A percentile compares a stretch with the other conserved stretches of the same genome.
These are phyloP conservation scores for Chrysoperla carnea DNA, from an alignment of 1,140 invertebrate species.

Conservation along the genomic window DNA sequence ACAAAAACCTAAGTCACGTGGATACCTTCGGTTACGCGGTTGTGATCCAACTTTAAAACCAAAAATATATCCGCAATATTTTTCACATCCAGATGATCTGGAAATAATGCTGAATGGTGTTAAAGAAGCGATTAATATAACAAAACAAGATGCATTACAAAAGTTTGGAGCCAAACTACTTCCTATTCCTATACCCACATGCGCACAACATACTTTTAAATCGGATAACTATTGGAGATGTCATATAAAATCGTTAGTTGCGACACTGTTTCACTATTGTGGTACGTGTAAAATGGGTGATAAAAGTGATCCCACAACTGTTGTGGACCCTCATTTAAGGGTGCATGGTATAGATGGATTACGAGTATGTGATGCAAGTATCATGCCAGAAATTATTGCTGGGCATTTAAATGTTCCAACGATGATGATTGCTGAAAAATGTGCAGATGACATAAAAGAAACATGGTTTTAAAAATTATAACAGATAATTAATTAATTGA, in stretches of 20 bases:
- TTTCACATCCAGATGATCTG: conserved; percentile 27
- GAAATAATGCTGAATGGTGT: conserved; percentile 22
- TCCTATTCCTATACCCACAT: conserved; percentile 21
- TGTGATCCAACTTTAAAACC: conserved; percentile 39
- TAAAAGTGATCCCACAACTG: conserved; percentile 20
- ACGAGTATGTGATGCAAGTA: conserved; percentile 21
- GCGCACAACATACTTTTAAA: conserved; percentile 21
- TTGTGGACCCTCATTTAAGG: conserved; percentile 24
- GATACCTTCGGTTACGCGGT: conserved; percentile 28
- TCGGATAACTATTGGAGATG: conserved; percentile 33
- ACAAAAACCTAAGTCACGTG: conserved; percentile 37
- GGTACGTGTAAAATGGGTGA: conserved; percentile 40
- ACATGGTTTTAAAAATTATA: too few relatives aligned
- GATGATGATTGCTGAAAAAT: conserved; percentile 58
- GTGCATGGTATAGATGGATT: conserved; percentile 21
- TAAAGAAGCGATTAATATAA: conserved; percentile 15
- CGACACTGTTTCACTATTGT: conserved; percentile 30
- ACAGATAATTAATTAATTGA: too few relatives aligned
- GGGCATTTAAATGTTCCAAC: conserved; percentile 21
- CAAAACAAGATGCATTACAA: conserved; percentile 19
- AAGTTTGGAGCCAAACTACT: conserved; percentile 16
- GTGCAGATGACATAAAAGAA: conserved; percentile 61
- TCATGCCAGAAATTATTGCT: conserved; percentile 21
- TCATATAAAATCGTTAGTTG: conserved; percentile 29
- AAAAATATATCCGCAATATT: conserved; percentile 40